phyloP scores from a whole-genome alignment of 2,113 vertebrate species.

The Pseudopipra pipra region DNA sequence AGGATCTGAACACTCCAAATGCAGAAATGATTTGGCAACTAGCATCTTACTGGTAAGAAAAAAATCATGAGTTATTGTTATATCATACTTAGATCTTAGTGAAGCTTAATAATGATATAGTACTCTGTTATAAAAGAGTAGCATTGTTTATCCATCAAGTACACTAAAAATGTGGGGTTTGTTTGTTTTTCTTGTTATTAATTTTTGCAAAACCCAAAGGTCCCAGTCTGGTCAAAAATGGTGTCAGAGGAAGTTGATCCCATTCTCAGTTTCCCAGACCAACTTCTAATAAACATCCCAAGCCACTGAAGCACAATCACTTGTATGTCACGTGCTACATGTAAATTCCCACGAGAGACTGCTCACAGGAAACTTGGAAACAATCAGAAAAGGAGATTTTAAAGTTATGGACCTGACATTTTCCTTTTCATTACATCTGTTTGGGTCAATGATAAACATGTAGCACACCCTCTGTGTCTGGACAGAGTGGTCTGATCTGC shows the following conservation, averaged over 20 bases:
- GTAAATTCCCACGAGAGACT: neutral
- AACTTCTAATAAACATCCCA: neutral
- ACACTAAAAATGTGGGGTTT: neutral
- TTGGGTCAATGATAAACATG: neutral
- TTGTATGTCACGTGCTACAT: neutral
- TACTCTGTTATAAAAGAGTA: neutral
- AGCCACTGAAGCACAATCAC: neutral
- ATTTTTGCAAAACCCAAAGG: neutral
- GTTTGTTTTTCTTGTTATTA: neutral
- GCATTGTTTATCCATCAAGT: neutral
- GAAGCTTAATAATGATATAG: neutral
- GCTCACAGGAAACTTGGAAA: neutral
- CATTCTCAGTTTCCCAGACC: neutral
- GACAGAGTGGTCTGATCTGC: neutral
- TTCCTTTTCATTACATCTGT: neutral
- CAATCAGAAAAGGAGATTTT: neutral
- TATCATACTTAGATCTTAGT: neutral
- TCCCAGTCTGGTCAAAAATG: rapidly evolving
- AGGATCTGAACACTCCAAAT: neutral
- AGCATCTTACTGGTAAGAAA: conserved; percentile 14
- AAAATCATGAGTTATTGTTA: neutral
- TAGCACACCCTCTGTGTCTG: neutral
- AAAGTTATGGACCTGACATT: neutral
- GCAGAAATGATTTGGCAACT: neutral
- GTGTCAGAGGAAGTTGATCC: neutral